These are phyloP conservation scores for Chascanopsetta lugubris DNA, from an alignment of 2,113 vertebrate genomes.

Conservation along the genomic window DNA sequence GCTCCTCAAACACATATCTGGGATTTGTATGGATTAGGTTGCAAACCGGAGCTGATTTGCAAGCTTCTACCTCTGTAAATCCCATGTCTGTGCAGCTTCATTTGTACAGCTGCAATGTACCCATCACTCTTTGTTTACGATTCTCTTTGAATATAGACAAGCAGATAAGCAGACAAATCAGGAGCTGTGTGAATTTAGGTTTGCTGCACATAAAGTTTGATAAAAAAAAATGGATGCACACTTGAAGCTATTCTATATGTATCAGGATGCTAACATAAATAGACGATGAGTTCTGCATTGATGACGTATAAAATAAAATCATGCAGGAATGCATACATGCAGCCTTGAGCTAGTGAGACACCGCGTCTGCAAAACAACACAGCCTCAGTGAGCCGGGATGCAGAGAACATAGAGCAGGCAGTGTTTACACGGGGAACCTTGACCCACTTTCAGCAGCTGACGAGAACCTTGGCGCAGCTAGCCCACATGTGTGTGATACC, in stretches of 20 bases:
- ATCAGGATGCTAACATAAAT: neutral
- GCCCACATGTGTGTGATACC: too few relatives aligned
- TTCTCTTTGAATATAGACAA: neutral
- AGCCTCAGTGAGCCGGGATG: constrained; percentile 1
- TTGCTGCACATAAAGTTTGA: too few relatives aligned
- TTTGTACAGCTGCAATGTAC: neutral
- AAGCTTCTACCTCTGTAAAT: constrained; percentile 25
- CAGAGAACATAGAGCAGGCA: constrained; percentile 6
- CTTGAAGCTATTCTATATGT: too few relatives aligned
- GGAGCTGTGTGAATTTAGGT: neutral
- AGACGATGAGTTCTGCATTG: too few relatives aligned
- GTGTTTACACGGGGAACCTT: constrained; percentile 23
- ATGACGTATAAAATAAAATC: too few relatives aligned
- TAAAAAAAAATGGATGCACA: too few relatives aligned
- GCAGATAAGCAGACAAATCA: neutral
- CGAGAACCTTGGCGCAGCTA: constrained; percentile 18
- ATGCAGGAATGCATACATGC: neutral
- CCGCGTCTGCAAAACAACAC: neutral
- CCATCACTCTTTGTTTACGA: neutral
- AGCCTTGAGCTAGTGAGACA: neutral
- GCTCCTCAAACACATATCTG: constrained; percentile 13
- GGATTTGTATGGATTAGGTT: constrained; percentile 37
- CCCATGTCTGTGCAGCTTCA: neutral
- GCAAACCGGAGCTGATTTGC: constrained; percentile 33
- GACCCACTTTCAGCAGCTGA: constrained; percentile 34